phyloP scores from a whole-genome alignment of 2,888 invertebrate genomes.

The Deilephila porcellus region DNA sequence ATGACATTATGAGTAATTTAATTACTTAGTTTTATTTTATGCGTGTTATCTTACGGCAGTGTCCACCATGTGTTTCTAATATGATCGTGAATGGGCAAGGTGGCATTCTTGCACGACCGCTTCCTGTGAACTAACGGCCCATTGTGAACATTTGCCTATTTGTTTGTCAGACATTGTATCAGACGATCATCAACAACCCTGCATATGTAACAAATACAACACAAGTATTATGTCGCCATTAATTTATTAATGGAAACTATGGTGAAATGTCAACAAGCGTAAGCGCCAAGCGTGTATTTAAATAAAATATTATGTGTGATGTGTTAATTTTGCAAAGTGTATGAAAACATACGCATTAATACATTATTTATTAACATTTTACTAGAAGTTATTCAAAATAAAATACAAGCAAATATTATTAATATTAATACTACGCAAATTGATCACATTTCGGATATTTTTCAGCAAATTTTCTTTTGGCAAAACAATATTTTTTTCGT shows the following conservation, averaged over 20 bases:
- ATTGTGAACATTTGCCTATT: slow-evolving; percentile 59
- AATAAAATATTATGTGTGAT: not conserved
- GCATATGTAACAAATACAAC: not conserved
- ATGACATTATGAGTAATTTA: not conserved
- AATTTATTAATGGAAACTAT: not conserved
- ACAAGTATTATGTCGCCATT: not conserved
- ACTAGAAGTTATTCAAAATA: not conserved
- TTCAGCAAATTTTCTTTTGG: not conserved
- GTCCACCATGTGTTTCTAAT: slow-evolving; percentile 28
- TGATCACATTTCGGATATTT: not conserved
- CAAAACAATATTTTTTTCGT: slow-evolving; percentile 38
- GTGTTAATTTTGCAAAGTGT: slow-evolving; percentile 10
- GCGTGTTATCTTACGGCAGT: not conserved
- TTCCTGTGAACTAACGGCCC: slow-evolving; percentile 57
- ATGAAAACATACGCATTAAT: not conserved
- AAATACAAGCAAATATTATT: not conserved
- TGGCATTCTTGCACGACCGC: slow-evolving; percentile 54
- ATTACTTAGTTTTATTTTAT: not conserved
- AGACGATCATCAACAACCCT: not conserved
- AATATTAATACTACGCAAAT: not conserved
- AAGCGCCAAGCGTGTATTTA: slow-evolving; percentile 9
- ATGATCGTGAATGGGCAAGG: slow-evolving; percentile 25
- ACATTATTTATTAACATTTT: not conserved
- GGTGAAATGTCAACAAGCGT: slow-evolving; percentile 1
- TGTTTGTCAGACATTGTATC: slow-evolving; percentile 36